Conservation (phyloP, 2,797 vertebrate genomes). For the Buceros bicornis region DNA sequence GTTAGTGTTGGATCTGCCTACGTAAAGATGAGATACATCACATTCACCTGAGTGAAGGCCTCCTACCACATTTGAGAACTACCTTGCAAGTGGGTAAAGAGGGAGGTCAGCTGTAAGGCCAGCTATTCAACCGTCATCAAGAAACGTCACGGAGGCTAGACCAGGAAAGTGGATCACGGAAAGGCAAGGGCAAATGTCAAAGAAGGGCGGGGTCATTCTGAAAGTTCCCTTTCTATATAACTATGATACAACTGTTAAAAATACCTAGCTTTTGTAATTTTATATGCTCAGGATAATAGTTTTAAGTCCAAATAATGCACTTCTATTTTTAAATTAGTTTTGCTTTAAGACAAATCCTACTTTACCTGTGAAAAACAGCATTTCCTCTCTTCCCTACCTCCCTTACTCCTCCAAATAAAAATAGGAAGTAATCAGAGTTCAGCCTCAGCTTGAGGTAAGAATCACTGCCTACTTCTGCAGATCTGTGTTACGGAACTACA, state of each 20-base stretch:
- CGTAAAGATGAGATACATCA: fast-evolving
- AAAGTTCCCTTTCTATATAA: background rate
- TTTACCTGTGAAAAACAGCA: background rate
- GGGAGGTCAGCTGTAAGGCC: background rate
- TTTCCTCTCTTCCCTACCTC: background rate
- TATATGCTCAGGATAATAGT: background rate
- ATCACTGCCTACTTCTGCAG: background rate
- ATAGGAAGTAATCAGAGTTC: background rate
- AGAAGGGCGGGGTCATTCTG: background rate
- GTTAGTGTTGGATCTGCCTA: background rate
- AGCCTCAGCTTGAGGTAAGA: background rate
- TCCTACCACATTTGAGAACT: background rate
- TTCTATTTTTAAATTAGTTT: background rate
- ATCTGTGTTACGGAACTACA: background rate
- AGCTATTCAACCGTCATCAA: background rate
- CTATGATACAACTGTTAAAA: background rate
- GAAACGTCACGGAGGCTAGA: background rate
- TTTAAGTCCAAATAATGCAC: background rate
- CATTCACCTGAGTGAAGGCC: background rate
- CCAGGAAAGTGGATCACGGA: background rate
- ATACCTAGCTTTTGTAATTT: background rate
- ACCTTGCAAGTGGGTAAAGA: background rate
- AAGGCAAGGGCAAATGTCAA: background rate
- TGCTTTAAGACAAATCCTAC: background rate
- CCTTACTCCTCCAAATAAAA: background rate